Evolutionary conservation across 2,888 invertebrate species (phyloP), one percentile per base, ranked within the genome.

Genomic region (Xanthia icteritia): DNA sequence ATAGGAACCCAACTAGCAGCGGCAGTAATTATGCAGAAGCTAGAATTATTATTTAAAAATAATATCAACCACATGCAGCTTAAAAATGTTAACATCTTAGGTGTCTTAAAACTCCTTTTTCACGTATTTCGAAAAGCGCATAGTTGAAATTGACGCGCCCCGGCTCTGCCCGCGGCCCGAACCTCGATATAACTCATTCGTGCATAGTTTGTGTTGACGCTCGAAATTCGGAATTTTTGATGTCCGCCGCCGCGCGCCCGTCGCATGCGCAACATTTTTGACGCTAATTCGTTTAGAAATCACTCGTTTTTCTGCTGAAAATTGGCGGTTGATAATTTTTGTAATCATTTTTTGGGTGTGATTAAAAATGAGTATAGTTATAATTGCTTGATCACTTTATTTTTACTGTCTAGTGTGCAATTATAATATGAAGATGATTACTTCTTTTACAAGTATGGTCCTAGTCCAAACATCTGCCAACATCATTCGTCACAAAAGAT

Each of bases 221-320:
- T 87, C 89, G 88, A 92, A 92, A 91, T 91, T 92, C 84, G 91
- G 90, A 91, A 91, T 93, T 90, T 91, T 91, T 91, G 91, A 90
- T 90, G 90, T 90, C 82, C 81, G 89, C 90, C 90, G 90, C 85
- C 84, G 87, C 88, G 88, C 88, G 76, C 67, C 17, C 76, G 66
- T 71, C 91, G 92, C 91, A 91, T 91, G 88, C 91, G 86, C 89
- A 56, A 89, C 83, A 92, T 92, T 90, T 91, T 91, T 92, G 91
- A 88, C 90, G 89, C 91, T 93, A 92, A 94, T 94, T 94, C 91
- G 91, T 90, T 92, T 91, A 92, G 92, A 92, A 89, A 88, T 82
- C 86, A 80, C 81, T 88, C 84, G 87, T 90, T 92, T 91, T 89
- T 89, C 85, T 82, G 67, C 54, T 8, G 65, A 56, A 5, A 15